Evolutionary conservation across 2,888 invertebrate genomes (phyloP).

Genomic region (Willowsia nigromaculata): DNA sequence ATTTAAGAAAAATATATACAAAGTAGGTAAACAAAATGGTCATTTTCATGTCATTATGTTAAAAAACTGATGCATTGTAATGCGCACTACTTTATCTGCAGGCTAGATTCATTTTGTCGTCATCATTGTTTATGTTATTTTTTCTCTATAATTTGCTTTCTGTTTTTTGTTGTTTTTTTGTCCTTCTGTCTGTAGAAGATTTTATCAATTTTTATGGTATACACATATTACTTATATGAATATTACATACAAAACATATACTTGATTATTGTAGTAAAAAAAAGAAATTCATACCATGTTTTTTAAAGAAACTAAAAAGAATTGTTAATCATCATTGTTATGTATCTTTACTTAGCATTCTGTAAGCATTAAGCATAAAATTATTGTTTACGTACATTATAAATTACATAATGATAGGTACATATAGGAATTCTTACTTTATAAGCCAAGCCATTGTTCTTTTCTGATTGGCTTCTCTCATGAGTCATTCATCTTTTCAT

Average conservation of each 20-base stretch:
- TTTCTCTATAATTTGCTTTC: not conserved
- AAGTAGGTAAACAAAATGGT: no score
- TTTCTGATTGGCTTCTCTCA: no score
- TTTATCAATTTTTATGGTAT: slow-evolving; percentile 26
- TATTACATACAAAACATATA: not conserved
- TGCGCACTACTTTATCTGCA: not conserved
- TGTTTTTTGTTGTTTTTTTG: not conserved
- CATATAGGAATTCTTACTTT: no score
- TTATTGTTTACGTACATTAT: not conserved
- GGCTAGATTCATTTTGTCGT: not conserved
- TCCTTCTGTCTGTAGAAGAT: not conserved
- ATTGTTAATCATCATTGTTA: no score
- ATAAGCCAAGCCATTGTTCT: no score
- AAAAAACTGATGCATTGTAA: slow-evolving; percentile 23
- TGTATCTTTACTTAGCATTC: not conserved
- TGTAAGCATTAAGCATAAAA: not conserved
- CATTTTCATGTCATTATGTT: not conserved
- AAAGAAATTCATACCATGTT: no score
- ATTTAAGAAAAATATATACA: no score
- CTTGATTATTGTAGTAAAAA: not conserved
- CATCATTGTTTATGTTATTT: slow-evolving; percentile 43
- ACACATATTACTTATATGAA: not conserved
- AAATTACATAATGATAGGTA: no score
- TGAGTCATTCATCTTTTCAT: no score
- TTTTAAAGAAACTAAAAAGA: no score